A percentile compares a stretch with the other conserved stretches of the same genome.
These are phyloP conservation scores for Oreortyx pictus DNA, from an alignment of 2,797 vertebrate genomes.

Conservation along the genomic window DNA sequence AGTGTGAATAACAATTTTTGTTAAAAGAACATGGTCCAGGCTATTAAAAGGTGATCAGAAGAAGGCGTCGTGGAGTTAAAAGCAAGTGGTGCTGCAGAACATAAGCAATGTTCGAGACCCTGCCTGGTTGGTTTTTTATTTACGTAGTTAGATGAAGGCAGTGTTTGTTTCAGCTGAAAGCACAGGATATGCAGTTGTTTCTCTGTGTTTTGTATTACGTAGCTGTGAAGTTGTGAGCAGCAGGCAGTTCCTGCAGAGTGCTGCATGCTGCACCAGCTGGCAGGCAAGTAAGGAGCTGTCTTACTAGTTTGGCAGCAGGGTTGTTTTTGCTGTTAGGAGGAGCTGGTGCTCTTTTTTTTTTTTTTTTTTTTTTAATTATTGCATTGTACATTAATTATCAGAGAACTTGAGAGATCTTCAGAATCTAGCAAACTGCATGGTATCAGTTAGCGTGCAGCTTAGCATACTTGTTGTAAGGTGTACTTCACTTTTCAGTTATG, in stretches of 20 bases:
- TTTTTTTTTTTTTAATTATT: background rate
- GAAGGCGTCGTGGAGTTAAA: background rate
- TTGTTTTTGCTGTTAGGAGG: background rate
- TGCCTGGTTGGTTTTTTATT: background rate
- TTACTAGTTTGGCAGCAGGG: background rate
- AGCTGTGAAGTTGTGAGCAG: background rate
- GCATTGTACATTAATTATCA: background rate
- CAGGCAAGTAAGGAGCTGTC: background rate
- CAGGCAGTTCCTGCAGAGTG: background rate
- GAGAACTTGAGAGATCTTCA: background rate
- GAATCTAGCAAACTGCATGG: background rate
- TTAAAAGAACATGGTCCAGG: background rate
- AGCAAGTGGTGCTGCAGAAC: background rate
- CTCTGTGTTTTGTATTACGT: background rate
- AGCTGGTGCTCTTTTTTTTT: background rate
- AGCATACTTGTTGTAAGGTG: background rate
- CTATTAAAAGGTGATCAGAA: background rate
- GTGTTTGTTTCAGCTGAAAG: background rate
- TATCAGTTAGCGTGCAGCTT: background rate
- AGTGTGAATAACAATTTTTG: background rate
- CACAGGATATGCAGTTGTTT: background rate
- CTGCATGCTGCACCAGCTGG: background rate
- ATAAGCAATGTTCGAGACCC: background rate
- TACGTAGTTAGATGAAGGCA: background rate
- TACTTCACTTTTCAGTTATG: background rate